phyloP scores from a whole-genome alignment of 2,797 vertebrate species.

The Ibycter americanus region DNA sequence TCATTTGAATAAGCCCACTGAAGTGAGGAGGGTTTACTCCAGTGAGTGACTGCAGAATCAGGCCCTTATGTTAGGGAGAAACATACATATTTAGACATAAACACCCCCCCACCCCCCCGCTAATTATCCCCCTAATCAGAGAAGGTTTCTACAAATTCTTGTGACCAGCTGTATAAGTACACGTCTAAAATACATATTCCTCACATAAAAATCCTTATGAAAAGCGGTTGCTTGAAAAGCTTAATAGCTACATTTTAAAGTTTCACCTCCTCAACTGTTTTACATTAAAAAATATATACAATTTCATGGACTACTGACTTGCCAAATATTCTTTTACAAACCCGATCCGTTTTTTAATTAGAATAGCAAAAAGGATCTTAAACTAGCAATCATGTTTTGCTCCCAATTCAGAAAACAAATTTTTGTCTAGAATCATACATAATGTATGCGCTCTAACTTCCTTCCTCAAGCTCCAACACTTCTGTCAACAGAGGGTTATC shows the following conservation, averaged over 20 bases:
- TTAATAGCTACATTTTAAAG: slow-evolving; percentile 24
- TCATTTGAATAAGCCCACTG: background rate
- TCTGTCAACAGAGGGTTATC: rapidly evolving
- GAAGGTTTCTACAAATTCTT: background rate
- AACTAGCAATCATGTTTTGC: background rate
- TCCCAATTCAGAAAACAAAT: background rate
- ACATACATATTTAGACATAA: background rate
- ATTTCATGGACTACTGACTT: slow-evolving; percentile 52
- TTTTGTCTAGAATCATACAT: background rate
- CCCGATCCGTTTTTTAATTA: slow-evolving; percentile 21
- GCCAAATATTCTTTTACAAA: slow-evolving; percentile 46
- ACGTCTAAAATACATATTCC: background rate
- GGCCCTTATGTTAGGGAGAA: background rate
- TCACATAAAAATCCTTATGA: background rate
- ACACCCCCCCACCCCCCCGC: background rate
- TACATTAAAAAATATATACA: slow-evolving; percentile 55
- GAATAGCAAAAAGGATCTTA: background rate
- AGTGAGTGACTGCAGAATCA: background rate
- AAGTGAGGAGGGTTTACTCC: background rate
- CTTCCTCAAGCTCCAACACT: background rate
- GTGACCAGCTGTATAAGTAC: background rate
- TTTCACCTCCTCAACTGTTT: slow-evolving; percentile 32
- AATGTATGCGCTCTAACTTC: rapidly evolving
- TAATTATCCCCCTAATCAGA: background rate
- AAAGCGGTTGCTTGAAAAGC: background rate